Evolutionary conservation across 2,113 vertebrate species (phyloP), one percentile per base, ranked within the genome.

Genomic region (Paramisgurnus dabryanus): DNA sequence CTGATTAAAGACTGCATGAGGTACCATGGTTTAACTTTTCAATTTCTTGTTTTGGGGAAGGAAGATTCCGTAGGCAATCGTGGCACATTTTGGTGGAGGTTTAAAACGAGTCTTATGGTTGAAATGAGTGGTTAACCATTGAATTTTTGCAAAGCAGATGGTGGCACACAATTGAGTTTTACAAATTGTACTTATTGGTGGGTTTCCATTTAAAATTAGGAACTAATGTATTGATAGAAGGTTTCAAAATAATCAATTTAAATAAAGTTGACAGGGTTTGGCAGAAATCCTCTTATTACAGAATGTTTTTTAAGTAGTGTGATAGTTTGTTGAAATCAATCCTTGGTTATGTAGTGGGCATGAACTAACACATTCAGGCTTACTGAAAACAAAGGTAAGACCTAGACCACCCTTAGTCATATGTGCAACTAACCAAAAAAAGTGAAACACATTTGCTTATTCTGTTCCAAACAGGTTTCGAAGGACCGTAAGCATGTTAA

Each of bases 151-250:
- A 6, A 0, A 27, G 57, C 40, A 61, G 57, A 63, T 4, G 6
- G 72, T 75, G 72, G 72, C 72, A 75, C 71, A 61, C 58, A 1
- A 45, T 22, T 22, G 40, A 45, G 72, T 45, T 45, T 73, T 45
- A 74, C 7, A 1, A 43, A 12, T 60, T 73, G 0, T 58, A 5
- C 6, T 12, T 41, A 12, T 18, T 22, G 18, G 5, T 58, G 70
- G 27, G 10, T 12, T 73, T 43, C 13, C 41, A 22, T 22, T 60
- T 27, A 8, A 12, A 53, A 53, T 53, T 5, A 18, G 57, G n/a
- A 45, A 8, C 4, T 22, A 22, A 4, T 60, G 39, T 8, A 13
- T n/a, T n/a, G 10, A 58, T 5, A 55, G 13, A 6, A 53, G 2
- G 55, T 73, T 60, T 73, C 4, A 73, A 61, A 45, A 45, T 12